Base-by-base conservation (phyloP, 2,888 invertebrate species). In the Scaptodrosophila latifasciaeformis region DNA sequence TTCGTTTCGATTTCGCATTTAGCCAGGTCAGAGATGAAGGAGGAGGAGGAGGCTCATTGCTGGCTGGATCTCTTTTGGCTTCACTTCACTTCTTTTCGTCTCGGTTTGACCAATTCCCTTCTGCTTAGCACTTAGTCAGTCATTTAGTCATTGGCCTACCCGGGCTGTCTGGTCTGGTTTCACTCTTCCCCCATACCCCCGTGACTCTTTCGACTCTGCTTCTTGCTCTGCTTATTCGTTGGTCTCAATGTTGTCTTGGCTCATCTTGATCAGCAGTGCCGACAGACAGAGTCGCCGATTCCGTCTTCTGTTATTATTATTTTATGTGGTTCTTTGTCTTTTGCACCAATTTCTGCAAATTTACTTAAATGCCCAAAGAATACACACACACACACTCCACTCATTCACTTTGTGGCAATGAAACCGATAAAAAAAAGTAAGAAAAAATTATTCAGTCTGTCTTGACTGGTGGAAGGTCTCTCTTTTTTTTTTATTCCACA, bases 291-390 rank as follows among this genome's bases (percentile, higher is more conserved):
- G 60, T 62, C 59, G 53, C 60, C 60, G 77, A 65, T 76, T 71
- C n/a, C n/a, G n/a, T n/a, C n/a, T n/a, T 34, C 77, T 59, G 76
- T 79, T 79, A 77, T 79, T 79, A 76, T 76, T 72, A 72, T 71
- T 79, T 79, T 71, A 72, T 68, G 72, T 79, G 77, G 80, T 76
- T 76, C 72, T 72, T 74, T 74, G 68, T 77, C 65, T 75, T 81
- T 75, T 75, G 81, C 81, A 70, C 76, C 70, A 81, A 75, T 78
- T 82, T 81, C 79, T 60, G 77, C 65, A 64, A 72, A 63, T 78
- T 76, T 69, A 69, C 72, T 67, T 71, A 81, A 81, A 81, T 79
- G 72, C 59, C 45, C 19, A 53, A 51, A 46, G 68, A 12, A 2
- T 2, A 34, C 34, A 34, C 34, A 34, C 30, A 34, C 80, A 79